A percentile compares a stretch with the other conserved stretches of the same genome.
Conservation (phyloP, 2,797 vertebrate genomes). For the Remorina albescens region DNA sequence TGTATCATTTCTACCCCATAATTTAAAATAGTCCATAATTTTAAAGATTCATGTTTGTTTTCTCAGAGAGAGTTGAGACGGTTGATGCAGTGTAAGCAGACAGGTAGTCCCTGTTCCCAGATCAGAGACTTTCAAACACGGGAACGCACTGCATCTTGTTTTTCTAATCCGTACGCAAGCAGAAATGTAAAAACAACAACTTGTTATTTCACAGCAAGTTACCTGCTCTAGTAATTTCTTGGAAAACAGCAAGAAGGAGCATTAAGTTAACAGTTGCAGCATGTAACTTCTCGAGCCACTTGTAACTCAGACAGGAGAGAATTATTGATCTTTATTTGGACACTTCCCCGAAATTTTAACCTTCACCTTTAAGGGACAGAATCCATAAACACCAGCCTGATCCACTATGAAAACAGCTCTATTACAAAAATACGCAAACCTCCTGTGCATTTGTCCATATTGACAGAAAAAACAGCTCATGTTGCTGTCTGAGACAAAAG, state of each 20-base stretch:
- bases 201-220: slow-evolving; percentile 1
- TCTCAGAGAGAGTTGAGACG: not conserved
- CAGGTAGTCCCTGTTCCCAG: not conserved
- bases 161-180: not conserved
- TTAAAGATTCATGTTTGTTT: not conserved
- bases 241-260: not conserved
- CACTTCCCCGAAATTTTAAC: not conserved
- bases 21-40: not conserved
- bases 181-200: not conserved
- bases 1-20: not conserved
- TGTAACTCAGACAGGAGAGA: not conserved
- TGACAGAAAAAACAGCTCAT: not conserved
- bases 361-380: not conserved
- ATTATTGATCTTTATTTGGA: not conserved
- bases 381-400: not conserved
- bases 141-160: not conserved
- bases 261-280: not conserved
- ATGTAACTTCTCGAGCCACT: not conserved
- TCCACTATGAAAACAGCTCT: too few species aligned
- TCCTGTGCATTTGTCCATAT: not conserved
- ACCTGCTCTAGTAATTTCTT: not conserved
- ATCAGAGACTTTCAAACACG: not conserved
- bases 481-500: slow-evolving; percentile 14
- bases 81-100: not conserved
- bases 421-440: not conserved